Percentiles rank a stretch among this genome's conserved stretches.
phyloP scores from a whole-genome alignment of 2,888 invertebrate genomes.

The Doris montereyensis region DNA sequence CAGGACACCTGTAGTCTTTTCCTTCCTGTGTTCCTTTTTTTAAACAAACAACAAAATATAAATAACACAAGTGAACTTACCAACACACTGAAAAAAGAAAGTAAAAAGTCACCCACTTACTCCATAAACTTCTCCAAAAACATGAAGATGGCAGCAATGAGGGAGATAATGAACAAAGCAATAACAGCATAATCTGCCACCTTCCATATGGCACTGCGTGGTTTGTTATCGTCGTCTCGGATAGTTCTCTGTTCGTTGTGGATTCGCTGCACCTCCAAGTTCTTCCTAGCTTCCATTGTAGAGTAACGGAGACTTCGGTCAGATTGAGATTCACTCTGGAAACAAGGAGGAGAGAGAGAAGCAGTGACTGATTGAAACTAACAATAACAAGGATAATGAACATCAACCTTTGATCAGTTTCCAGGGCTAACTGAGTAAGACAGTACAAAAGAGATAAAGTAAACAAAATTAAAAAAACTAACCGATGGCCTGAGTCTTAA shows the following conservation, averaged over 20 bases:
- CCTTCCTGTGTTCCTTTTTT: not conserved
- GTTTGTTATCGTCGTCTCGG: constrained; percentile 34
- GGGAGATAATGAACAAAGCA: constrained; percentile 39
- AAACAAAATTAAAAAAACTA: too few species aligned
- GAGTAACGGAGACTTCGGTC: not conserved
- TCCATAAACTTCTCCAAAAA: constrained; percentile 42
- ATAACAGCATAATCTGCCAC: constrained; percentile 46
- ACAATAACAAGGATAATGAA: too few species aligned
- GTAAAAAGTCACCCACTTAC: constrained; percentile 22
- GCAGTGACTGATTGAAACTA: not conserved
- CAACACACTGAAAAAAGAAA: too few species aligned
- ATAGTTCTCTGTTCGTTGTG: constrained; percentile 36
- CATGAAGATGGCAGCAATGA: constrained; percentile 41
- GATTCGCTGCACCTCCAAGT: constrained; percentile 41
- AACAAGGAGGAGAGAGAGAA: not conserved
- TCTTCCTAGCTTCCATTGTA: constrained; percentile 13
- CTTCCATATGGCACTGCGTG: constrained; percentile 42
- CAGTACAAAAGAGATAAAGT: too few species aligned
- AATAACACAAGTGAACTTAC: not conserved
- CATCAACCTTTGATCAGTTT: too few species aligned
- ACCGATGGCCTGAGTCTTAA: too few species aligned
- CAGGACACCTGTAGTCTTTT: too few species aligned
- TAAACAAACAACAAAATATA: not conserved
- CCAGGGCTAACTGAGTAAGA: too few species aligned
- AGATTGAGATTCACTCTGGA: not conserved